Conservation (phyloP, 2,888 invertebrate species). For the Aphidius colemani region DNA sequence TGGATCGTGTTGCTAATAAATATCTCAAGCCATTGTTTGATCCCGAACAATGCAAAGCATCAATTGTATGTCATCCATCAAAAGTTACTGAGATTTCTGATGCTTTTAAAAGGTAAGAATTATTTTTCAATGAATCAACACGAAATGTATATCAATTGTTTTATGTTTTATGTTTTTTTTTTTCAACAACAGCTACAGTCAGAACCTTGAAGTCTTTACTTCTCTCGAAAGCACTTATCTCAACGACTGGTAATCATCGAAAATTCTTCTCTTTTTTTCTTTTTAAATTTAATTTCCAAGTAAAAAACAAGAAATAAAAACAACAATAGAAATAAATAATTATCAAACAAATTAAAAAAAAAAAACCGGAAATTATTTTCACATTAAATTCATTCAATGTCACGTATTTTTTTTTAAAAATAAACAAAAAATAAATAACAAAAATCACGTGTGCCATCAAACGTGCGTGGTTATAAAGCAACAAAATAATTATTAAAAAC, state of each 20-base stretch:
- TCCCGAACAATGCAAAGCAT: conserved; percentile 65
- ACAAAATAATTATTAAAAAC: too few species aligned
- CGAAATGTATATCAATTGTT: not conserved
- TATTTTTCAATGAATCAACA: conserved; percentile 31
- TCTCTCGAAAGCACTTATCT: conserved; percentile 70
- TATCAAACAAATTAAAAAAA: not conserved
- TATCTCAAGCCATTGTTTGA: conserved; percentile 76
- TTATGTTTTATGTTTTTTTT: conserved; percentile 3
- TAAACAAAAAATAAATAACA: conserved; percentile 15
- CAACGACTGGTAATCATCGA: conserved; percentile 59
- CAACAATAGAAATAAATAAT: too few species aligned
- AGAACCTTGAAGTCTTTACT: conserved; percentile 65
- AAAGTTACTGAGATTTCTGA: conserved; percentile 72
- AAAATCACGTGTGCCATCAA: not conserved
- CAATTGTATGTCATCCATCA: conserved; percentile 77
- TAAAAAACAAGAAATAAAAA: not conserved
- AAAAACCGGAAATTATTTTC: not conserved
- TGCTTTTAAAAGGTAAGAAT: conserved; percentile 70
- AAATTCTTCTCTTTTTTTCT: not conserved
- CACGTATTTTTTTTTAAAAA: too few species aligned
- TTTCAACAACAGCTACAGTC: conserved; percentile 62
- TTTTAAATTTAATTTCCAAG: not conserved
- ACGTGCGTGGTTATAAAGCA: too few species aligned
- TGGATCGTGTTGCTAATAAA: conserved; percentile 71
- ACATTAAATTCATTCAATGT: conserved; percentile 15